phyloP scores from a whole-genome alignment of 2,888 invertebrate genomes.

The Drosophila colorata region DNA sequence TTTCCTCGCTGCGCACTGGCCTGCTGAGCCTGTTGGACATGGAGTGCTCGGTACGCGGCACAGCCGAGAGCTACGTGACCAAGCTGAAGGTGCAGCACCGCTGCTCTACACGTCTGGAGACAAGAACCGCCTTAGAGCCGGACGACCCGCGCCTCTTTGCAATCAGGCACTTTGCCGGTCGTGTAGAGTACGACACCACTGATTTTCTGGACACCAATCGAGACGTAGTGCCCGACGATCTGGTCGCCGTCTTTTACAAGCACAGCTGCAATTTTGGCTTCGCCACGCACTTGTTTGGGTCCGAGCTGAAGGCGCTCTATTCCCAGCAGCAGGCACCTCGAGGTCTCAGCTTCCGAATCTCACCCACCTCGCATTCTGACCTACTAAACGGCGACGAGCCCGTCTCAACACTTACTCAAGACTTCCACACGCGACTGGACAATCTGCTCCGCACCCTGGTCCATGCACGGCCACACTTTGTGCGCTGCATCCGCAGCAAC shows the following conservation, averaged over 20 bases:
- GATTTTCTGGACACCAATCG: constrained; percentile 96
- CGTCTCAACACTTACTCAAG: constrained; percentile 95
- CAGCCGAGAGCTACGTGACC: constrained; percentile 92
- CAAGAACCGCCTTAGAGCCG: constrained; percentile 90
- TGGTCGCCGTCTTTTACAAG: constrained; percentile 96
- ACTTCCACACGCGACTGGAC: constrained; percentile 97
- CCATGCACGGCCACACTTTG: constrained; percentile 97
- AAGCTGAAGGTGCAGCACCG: constrained; percentile 93
- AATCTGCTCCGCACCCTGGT: constrained; percentile 95
- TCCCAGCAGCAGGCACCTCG: constrained; percentile 90
- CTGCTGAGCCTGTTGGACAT: constrained; percentile 96
- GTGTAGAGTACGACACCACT: constrained; percentile 94
- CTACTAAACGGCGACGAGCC: constrained; percentile 93
- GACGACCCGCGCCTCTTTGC: constrained; percentile 93
- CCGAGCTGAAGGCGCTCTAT: constrained; percentile 94
- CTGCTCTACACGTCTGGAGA: constrained; percentile 91
- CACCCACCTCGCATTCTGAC: constrained; percentile 94
- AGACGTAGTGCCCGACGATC: constrained; percentile 95
- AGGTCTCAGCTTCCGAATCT: constrained; percentile 94
- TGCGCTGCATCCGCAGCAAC: constrained; percentile 96
- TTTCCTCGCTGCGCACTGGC: constrained; percentile 96
- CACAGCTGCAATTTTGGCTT: constrained; percentile 98
- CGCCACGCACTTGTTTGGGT: constrained; percentile 97
- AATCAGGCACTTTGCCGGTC: constrained; percentile 95
- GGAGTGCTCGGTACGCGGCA: constrained; percentile 94